Base-by-base conservation (phyloP, 1,140 invertebrate species). In the Vanessa atalanta region DNA sequence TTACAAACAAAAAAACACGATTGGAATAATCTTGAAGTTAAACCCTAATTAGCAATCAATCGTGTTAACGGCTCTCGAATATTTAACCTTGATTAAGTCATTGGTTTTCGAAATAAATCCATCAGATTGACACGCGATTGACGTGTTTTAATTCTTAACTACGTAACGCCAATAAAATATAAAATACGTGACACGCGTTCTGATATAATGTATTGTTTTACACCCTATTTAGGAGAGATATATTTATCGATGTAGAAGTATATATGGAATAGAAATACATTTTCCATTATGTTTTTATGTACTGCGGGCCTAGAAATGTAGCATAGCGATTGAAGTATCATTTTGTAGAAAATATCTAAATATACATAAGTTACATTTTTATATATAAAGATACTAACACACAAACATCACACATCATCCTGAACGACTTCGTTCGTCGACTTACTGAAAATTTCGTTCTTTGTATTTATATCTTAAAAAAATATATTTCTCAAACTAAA, bases 91-190 rank as follows among this genome's bases (percentile, higher is more conserved):
- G 84, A 73, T 72, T 47, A 20, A 72, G 60, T 65, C 68, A 65
- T 47, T 48, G 71, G 77, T 85, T 88, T 84, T 85, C 81, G 83
- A 80, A 87, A 88, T 79, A 74, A 76, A 81, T 80, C 74, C 65
- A 81, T 77, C 75, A 71, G 26, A 61, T 65, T 72, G 65, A 16
- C 75, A 75, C 78, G 69, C 51, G 51, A 11, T 51, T n/a, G 48
- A 51, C 75, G 77, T 76, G 80, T 73, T 72, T 85, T 79, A 84
- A 78, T 79, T 77, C 76, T 83, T 77, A 86, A 83, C 78, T 70
- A 80, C 70, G 78, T 77, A 80, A 65, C 84, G 80, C 83, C 79
- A 78, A 81, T 85, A 83, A 87, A 83, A 83, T 79, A 87, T 67
- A 87, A 78, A 65, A 53, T 77, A 88, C 88, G 88, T 88, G 87